Percentiles rank a stretch among this genome's conserved stretches.
Evolutionary conservation across 2,797 vertebrate species (phyloP).

Genomic region (Etheostoma nigrum): DNA sequence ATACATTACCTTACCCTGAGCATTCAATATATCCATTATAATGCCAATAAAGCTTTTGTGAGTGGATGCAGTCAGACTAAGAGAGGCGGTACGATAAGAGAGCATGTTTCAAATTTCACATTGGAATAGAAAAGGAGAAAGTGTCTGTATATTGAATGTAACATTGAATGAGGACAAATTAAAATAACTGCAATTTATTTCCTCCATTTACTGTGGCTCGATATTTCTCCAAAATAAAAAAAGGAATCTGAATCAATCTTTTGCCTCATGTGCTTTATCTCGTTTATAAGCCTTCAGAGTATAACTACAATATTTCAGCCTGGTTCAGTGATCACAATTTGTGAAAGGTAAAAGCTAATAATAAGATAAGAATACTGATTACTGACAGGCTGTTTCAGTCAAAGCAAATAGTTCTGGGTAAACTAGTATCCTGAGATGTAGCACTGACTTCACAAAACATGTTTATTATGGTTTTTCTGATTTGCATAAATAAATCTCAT

Average conservation of each 20-base stretch:
- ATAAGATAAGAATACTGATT: not conserved
- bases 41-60: not conserved
- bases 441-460: not conserved
- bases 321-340: not conserved
- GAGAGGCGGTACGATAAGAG: not conserved
- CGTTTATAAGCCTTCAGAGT: not conserved
- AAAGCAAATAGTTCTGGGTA: not conserved
- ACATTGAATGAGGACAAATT: not conserved
- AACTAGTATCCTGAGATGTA: not conserved
- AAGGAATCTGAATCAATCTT: too few relatives aligned
- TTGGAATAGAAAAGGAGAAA: not conserved
- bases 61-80: not conserved
- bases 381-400: not conserved
- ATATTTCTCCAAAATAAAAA: not conserved
- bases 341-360: not conserved
- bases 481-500: not conserved
- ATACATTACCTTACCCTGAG: not conserved
- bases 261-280: too few relatives aligned
- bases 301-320: not conserved
- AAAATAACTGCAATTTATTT: not conserved
- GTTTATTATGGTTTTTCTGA: not conserved
- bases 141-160: too few relatives aligned
- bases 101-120: not conserved
- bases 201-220: not conserved
- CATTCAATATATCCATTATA: not conserved